Percentiles rank a stretch among this genome's conserved stretches.
phyloP scores from a whole-genome alignment of 2,888 invertebrate genomes.

The Pegoplata infirma region DNA sequence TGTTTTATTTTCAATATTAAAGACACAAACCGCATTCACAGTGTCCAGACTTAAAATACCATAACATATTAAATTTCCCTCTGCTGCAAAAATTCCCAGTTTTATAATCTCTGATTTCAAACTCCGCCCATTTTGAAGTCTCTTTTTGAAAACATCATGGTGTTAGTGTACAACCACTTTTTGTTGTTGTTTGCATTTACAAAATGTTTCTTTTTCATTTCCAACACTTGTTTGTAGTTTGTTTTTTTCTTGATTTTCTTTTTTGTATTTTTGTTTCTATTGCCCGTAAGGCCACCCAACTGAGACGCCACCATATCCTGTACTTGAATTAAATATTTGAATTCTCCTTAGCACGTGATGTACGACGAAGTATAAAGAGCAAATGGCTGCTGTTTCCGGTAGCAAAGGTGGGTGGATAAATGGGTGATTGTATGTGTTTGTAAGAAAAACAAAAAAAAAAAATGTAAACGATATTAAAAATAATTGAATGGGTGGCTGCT shows the following conservation, averaged over 20 bases:
- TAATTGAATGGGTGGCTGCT: conserved; percentile 23
- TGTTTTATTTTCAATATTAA: neutral
- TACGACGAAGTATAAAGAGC: conserved; percentile 46
- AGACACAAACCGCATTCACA: neutral
- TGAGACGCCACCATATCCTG: conserved; percentile 57
- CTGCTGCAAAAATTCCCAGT: neutral
- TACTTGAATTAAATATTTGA: conserved; percentile 46
- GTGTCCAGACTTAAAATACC: neutral
- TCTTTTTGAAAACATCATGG: neutral
- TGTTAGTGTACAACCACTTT: conserved; percentile 10
- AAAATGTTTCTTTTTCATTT: conserved; percentile 12
- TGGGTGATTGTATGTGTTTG: conserved; percentile 21
- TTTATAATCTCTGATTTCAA: neutral
- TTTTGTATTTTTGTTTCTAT: neutral
- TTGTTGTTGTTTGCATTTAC: neutral
- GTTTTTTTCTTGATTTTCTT: neutral
- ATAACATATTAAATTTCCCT: neutral
- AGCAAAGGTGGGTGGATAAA: conserved; percentile 60
- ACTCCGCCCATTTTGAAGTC: neutral
- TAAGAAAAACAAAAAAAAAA: conserved; percentile 2
- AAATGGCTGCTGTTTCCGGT: conserved; percentile 65
- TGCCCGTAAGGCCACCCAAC: conserved; percentile 53
- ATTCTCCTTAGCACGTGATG: conserved; percentile 60
- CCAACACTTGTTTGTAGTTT: conserved; percentile 11
- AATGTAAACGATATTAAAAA: conserved; percentile 2